Conservation (phyloP, 2,797 vertebrate species). For the Emydoidea blandingii region DNA sequence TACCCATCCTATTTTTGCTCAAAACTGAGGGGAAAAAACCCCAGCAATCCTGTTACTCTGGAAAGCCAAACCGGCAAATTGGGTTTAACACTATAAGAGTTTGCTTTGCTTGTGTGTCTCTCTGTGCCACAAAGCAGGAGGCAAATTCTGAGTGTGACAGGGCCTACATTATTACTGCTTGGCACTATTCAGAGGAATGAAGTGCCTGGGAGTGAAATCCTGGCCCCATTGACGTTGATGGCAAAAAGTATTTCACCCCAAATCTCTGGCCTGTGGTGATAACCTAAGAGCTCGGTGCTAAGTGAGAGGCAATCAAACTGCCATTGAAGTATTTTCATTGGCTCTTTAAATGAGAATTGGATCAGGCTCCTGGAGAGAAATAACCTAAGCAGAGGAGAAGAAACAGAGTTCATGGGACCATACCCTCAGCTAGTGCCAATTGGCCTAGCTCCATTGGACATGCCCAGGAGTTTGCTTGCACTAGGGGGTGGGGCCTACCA, state of each 20-base stretch:
- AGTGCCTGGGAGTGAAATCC: not conserved
- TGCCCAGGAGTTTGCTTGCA: not conserved
- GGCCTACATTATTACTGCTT: too few species aligned
- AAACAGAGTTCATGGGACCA: too few species aligned
- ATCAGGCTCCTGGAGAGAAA: not conserved
- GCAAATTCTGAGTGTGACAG: not conserved
- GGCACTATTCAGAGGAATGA: not conserved
- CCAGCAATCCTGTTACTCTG: not conserved
- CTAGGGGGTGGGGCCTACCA: not conserved
- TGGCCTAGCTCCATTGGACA: not conserved
- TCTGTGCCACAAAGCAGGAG: not conserved
- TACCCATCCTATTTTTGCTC: slow-evolving; percentile 38
- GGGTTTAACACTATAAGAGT: not conserved
- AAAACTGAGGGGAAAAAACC: not conserved
- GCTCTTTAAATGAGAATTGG: not conserved
- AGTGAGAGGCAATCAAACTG: too few species aligned
- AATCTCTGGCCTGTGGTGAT: not conserved
- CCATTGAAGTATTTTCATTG: too few species aligned
- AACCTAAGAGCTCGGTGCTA: not conserved
- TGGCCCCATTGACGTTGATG: not conserved
- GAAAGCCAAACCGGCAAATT: not conserved
- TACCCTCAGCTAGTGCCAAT: too few species aligned
- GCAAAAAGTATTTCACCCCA: not conserved
- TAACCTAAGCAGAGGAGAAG: too few species aligned
- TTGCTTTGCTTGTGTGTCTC: not conserved